Percentiles rank a stretch among this genome's conserved stretches.
Evolutionary conservation across 2,113 vertebrate species (phyloP).

Genomic region (Suricata suricatta): DNA sequence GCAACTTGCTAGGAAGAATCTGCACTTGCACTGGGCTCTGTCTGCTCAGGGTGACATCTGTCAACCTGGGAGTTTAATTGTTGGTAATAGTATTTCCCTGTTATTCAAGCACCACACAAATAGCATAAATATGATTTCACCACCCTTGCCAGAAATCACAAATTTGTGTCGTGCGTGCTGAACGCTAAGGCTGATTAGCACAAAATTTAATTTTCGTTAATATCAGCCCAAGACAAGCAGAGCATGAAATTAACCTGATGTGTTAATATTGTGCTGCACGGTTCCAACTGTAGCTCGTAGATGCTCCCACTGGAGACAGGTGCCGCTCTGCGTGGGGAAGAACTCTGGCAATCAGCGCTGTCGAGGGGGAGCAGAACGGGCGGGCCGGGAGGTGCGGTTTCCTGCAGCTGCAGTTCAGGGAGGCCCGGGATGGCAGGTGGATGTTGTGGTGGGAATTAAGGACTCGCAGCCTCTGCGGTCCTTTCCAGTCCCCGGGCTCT

Average conservation of each 20-base stretch:
- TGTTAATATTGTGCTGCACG: conserved; percentile 61
- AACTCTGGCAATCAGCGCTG: background rate
- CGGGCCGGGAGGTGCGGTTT: background rate
- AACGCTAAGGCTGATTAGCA: conserved; percentile 63
- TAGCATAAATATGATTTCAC: conserved; percentile 64
- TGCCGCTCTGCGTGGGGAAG: background rate
- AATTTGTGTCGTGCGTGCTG: conserved; percentile 44
- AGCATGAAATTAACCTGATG: conserved; percentile 68
- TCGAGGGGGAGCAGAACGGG: background rate
- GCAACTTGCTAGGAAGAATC: conserved; percentile 18
- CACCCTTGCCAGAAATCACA: conserved; percentile 61
- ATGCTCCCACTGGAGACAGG: conserved; percentile 43
- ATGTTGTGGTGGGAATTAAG: background rate
- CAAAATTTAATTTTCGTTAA: conserved; percentile 75
- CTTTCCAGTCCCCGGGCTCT: background rate
- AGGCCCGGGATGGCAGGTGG: background rate
- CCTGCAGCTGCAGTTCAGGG: background rate
- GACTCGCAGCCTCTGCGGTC: background rate
- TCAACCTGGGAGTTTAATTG: conserved; percentile 51
- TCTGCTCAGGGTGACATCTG: conserved; percentile 63
- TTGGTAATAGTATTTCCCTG: conserved; percentile 10
- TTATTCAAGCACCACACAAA: conserved; percentile 62
- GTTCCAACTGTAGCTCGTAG: conserved; percentile 23
- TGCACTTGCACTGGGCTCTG: background rate
- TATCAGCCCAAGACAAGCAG: conserved; percentile 67